Percentiles rank a stretch among this genome's conserved stretches.
These are phyloP conservation scores for Bucco capensis DNA, from an alignment of 2,113 vertebrate genomes.

Conservation along the genomic window DNA sequence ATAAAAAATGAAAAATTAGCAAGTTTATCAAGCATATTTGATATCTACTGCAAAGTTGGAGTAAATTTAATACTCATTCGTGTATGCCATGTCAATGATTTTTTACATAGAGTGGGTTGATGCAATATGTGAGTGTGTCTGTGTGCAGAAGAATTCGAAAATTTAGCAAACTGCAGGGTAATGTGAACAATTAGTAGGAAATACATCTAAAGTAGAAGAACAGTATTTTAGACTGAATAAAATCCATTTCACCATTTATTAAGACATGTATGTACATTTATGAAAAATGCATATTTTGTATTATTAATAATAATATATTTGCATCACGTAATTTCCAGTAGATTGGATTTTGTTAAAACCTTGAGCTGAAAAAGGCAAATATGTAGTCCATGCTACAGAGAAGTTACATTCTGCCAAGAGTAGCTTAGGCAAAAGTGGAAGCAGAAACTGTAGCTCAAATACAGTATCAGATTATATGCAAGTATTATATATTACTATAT, in stretches of 20 bases:
- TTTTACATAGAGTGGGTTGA: background rate
- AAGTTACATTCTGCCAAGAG: background rate
- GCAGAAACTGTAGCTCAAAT: background rate
- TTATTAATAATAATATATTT: background rate
- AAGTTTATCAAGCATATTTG: background rate
- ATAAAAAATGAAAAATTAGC: background rate
- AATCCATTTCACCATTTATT: background rate
- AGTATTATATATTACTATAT: background rate
- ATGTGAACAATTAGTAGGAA: background rate
- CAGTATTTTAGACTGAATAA: background rate
- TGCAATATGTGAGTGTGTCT: background rate
- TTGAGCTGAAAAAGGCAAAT: background rate
- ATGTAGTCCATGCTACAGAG: background rate
- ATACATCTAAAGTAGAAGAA: background rate
- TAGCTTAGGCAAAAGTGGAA: background rate
- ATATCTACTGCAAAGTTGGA: background rate
- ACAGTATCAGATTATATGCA: background rate
- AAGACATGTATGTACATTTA: background rate
- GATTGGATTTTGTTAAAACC: background rate
- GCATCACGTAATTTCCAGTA: background rate
- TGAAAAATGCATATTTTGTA: background rate
- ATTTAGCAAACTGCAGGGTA: background rate
- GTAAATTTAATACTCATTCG: background rate
- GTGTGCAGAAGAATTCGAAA: background rate
- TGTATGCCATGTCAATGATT: background rate